These are phyloP conservation scores for Eupithecia abbreviata DNA, from an alignment of 2,888 invertebrate species.

Conservation along the genomic window DNA sequence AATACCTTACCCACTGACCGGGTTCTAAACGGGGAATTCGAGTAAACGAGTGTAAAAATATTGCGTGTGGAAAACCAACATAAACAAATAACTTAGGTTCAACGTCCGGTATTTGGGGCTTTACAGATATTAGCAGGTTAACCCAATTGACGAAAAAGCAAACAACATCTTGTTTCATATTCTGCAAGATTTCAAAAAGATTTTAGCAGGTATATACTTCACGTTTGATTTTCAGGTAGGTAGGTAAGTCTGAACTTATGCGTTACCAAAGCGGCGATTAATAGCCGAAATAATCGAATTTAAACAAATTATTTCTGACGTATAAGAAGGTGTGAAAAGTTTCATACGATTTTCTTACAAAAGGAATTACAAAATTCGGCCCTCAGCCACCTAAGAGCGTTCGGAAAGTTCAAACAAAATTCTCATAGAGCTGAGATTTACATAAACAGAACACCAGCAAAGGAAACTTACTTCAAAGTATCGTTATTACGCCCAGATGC, in stretches of 20 bases:
- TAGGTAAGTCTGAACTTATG: background rate
- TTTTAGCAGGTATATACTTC: background rate
- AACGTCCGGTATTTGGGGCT: slow-evolving; percentile 51
- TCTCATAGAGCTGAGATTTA: too few relatives aligned
- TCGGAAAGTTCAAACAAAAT: too few relatives aligned
- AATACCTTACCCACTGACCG: slow-evolving; percentile 63
- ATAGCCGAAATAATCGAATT: background rate
- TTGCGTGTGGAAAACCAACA: slow-evolving; percentile 44
- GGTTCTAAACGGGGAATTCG: slow-evolving; percentile 53
- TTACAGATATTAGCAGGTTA: background rate
- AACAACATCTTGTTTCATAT: background rate
- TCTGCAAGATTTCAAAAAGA: background rate
- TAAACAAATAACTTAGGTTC: slow-evolving; percentile 62
- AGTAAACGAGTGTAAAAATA: slow-evolving; percentile 59
- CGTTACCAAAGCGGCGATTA: background rate
- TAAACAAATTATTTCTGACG: background rate
- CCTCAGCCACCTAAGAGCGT: background rate
- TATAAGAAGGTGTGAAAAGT: background rate
- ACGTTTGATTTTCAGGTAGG: background rate
- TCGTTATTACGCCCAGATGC: background rate
- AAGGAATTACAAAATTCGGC: background rate
- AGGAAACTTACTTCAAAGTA: background rate
- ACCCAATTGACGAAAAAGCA: background rate
- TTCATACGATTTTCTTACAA: background rate
- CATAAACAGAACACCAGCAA: background rate